Conservation (phyloP, 2,888 invertebrate species). For the Drosophila pegasa region DNA sequence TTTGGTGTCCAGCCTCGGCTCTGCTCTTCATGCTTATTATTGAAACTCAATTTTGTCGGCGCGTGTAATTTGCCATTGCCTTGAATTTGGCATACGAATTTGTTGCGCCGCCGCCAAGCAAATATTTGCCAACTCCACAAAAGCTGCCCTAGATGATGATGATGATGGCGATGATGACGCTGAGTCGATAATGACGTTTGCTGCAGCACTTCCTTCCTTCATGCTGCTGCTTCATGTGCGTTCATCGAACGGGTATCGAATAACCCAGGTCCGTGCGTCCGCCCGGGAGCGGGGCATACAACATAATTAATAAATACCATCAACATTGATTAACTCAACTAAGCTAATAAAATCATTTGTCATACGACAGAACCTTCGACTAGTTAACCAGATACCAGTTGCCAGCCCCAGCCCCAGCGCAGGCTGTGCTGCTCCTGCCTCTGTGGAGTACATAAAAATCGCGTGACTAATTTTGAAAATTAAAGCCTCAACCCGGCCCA, state of each 20-base stretch:
- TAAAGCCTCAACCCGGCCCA: slow-evolving; percentile 60
- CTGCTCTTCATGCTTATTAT: slow-evolving; percentile 79
- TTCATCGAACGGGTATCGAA: slow-evolving; percentile 65
- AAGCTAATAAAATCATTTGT: slow-evolving; percentile 83
- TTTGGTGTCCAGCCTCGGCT: slow-evolving; percentile 50
- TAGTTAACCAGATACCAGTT: slow-evolving; percentile 64
- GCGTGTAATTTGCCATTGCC: slow-evolving; percentile 76
- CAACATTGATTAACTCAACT: slow-evolving; percentile 82
- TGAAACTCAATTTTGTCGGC: slow-evolving; percentile 81
- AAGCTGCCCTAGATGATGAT: slow-evolving; percentile 17
- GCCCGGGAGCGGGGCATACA: slow-evolving; percentile 54
- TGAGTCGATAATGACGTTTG: slow-evolving; percentile 26
- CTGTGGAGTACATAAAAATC: slow-evolving; percentile 77
- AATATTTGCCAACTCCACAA: slow-evolving; percentile 59
- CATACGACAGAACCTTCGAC: slow-evolving; percentile 76
- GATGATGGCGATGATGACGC: slow-evolving; percentile 2
- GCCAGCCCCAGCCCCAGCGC: slow-evolving; percentile 1
- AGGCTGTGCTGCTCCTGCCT: too few relatives aligned
- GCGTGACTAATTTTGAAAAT: slow-evolving; percentile 81
- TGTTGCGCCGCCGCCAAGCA: slow-evolving; percentile 72
- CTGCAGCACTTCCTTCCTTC: slow-evolving; percentile 75
- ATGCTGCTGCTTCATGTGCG: slow-evolving; percentile 60
- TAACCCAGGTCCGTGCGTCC: slow-evolving; percentile 48
- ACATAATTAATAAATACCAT: slow-evolving; percentile 82
- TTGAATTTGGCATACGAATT: slow-evolving; percentile 80